A percentile compares a stretch with the other conserved stretches of the same genome.
These are phyloP conservation scores for Phylloscopus trochiloides DNA, from an alignment of 2,113 vertebrate species.

Conservation along the genomic window DNA sequence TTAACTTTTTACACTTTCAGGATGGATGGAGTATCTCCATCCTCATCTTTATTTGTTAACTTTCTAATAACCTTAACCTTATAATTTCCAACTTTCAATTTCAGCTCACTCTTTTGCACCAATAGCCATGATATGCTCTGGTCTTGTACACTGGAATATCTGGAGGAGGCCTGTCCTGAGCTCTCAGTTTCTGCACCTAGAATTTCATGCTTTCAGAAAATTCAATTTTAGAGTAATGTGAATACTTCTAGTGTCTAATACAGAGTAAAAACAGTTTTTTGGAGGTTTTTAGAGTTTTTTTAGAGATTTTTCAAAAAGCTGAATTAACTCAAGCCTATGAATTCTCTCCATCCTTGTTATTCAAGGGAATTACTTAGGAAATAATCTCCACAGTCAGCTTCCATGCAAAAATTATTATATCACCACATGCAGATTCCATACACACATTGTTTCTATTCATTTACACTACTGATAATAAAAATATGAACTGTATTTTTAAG, in stretches of 20 bases:
- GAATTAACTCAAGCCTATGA: slow-evolving; percentile 6
- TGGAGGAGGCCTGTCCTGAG: not conserved
- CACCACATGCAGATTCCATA: not conserved
- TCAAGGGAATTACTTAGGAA: not conserved
- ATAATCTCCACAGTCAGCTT: not conserved
- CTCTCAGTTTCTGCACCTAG: not conserved
- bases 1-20: not conserved
- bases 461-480: not conserved
- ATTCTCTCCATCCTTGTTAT: not conserved
- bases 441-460: not conserved
- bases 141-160: not conserved
- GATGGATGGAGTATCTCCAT: not conserved
- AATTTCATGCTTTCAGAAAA: not conserved
- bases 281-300: not conserved
- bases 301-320: not conserved
- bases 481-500: not conserved
- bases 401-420: not conserved
- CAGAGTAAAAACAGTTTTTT: not conserved
- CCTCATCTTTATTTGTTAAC: not conserved
- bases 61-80: not conserved
- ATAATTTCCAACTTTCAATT: not conserved
- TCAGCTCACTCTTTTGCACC: not conserved
- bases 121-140: not conserved
- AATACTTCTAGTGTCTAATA: not conserved
- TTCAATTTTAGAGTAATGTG: not conserved